Conservation (phyloP, 2,888 invertebrate genomes). For the Scaeva pyrastri region DNA sequence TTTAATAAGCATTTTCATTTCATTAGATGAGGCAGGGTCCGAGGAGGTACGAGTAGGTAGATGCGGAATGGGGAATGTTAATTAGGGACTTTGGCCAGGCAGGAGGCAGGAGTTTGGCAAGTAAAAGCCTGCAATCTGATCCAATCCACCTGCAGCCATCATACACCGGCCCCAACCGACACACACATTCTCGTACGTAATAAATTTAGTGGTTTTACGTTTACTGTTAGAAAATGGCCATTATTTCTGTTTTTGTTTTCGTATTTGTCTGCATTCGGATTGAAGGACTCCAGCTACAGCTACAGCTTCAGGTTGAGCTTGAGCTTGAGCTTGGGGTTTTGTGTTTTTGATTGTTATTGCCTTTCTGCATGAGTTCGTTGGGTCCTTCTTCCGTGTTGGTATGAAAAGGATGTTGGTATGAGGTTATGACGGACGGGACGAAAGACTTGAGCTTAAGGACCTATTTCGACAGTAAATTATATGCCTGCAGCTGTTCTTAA, state of each 20-base stretch:
- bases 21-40: conserved; percentile 59
- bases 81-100: conserved; percentile 35
- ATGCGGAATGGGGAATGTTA: conserved; percentile 43
- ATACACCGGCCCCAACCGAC: neutral
- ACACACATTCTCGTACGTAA: conserved; percentile 20
- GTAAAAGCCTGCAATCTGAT: neutral
- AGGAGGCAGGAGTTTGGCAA: conserved; percentile 17
- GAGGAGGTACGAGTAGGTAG: too few species aligned
- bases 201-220: conserved; percentile 37
- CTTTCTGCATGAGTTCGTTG: conserved; percentile 53
- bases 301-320: neutral
- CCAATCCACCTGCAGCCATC: neutral
- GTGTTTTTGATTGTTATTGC: conserved; percentile 66
- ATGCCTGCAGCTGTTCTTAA: conserved; percentile 16
- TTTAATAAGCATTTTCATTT: conserved; percentile 75
- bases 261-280: conserved; percentile 54
- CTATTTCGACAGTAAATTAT: neutral
- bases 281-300: conserved; percentile 13
- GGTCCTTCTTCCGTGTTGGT: neutral
- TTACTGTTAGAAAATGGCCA: conserved; percentile 20
- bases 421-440: neutral
- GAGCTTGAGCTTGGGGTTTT: neutral
- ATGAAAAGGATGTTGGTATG: neutral
- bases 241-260: conserved; percentile 33
- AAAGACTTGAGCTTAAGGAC: conserved; percentile 3